A percentile compares a stretch with the other conserved stretches of the same genome.
These are phyloP conservation scores for Limnephilus marmoratus DNA, from an alignment of 2,888 invertebrate species.

Conservation along the genomic window DNA sequence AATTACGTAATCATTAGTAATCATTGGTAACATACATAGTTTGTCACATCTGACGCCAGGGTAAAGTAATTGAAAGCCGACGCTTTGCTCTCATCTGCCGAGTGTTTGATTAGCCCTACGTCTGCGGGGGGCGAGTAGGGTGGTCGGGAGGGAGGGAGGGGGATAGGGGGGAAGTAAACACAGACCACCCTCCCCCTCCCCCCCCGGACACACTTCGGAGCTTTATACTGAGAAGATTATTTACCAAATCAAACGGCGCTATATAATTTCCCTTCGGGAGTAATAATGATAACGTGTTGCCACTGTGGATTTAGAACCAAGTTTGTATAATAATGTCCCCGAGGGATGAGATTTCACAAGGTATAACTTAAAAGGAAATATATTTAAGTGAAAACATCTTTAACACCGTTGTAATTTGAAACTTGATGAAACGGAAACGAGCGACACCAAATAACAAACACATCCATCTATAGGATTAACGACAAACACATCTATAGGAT, in stretches of 20 bases:
- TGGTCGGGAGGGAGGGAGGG: not conserved
- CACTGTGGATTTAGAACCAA: not conserved
- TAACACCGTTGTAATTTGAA: no score
- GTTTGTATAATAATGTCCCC: not conserved
- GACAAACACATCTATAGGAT: no score
- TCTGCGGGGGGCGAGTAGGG: not conserved
- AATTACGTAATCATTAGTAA: not conserved
- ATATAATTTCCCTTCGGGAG: not conserved
- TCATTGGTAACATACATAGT: not conserved
- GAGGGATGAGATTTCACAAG: not conserved
- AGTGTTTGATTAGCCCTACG: conserved; percentile 54
- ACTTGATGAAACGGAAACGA: no score
- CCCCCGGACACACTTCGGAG: not conserved
- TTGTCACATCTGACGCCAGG: conserved; percentile 20
- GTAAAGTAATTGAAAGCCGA: conserved; percentile 61
- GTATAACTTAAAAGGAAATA: no score
- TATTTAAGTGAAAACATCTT: no score
- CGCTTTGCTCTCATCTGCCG: conserved; percentile 47
- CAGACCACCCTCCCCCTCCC: not conserved
- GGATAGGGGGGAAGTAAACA: not conserved
- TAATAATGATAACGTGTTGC: not conserved
- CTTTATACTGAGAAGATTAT: not conserved
- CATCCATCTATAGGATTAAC: no score
- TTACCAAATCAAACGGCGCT: conserved; percentile 16
- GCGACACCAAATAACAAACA: no score